phyloP scores from a whole-genome alignment of 2,113 vertebrate genomes.

The Heptranchias perlo region DNA sequence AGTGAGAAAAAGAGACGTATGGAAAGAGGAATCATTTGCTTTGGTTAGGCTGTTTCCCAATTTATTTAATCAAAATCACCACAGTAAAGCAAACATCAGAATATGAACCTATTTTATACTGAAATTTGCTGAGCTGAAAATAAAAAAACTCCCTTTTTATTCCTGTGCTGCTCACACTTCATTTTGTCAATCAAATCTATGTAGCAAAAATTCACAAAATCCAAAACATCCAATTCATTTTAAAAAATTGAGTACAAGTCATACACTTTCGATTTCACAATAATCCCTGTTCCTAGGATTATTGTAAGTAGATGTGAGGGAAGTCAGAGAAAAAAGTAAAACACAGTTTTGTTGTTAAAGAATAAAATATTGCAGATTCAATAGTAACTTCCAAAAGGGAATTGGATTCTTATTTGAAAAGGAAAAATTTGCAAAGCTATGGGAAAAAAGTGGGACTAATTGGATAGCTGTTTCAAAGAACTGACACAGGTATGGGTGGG shows the following conservation, averaged over 20 bases:
- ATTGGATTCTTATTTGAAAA: no score
- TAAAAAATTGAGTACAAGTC: background rate
- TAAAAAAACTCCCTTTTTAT: background rate
- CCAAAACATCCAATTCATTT: background rate
- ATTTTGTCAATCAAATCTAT: background rate
- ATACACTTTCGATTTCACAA: background rate
- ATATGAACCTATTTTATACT: background rate
- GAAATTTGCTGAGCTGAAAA: background rate
- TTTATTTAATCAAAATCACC: background rate
- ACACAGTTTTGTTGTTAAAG: no score
- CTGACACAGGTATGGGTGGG: no score
- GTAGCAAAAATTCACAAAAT: background rate
- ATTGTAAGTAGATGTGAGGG: background rate
- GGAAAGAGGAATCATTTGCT: background rate
- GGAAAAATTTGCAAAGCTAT: no score
- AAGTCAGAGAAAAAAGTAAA: background rate
- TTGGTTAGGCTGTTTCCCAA: background rate
- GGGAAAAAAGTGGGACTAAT: no score
- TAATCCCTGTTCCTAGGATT: background rate
- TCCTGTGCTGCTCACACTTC: background rate
- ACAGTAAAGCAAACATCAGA: background rate
- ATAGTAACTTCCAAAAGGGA: no score
- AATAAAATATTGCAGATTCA: no score
- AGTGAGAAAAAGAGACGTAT: background rate
- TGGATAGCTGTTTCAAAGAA: no score